Evolutionary conservation across 2,797 vertebrate genomes (phyloP).

Genomic region (Dryobates pubescens): DNA sequence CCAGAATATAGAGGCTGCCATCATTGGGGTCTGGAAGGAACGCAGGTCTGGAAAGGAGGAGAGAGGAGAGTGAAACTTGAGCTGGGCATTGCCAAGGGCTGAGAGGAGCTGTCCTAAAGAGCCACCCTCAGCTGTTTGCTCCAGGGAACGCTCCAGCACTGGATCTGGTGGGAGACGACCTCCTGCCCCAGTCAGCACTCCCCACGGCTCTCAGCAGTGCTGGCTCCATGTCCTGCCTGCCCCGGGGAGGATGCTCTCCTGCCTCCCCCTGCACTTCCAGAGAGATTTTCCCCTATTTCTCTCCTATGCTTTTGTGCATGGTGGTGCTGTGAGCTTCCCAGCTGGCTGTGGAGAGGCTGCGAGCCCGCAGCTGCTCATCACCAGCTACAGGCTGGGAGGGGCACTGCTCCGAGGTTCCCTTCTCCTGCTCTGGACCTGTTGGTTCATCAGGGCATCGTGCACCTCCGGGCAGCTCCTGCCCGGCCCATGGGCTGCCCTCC

Average conservation of each 20-base stretch:
- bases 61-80: not conserved
- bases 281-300: not conserved
- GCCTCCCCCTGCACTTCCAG: not conserved
- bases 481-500: not conserved
- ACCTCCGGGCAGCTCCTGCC: fast-evolving
- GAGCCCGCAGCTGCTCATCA: not conserved
- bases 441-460: not conserved
- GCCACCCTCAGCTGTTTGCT: not conserved
- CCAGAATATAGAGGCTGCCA: conserved; percentile 93
- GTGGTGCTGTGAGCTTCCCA: not conserved
- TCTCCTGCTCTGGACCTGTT: not conserved
- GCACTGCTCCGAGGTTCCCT: not conserved
- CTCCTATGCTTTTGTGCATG: fast-evolving
- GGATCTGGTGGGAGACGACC: not conserved
- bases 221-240: not conserved
- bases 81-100: not conserved
- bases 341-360: not conserved
- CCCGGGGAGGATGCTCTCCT: not conserved
- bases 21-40: conserved; percentile 97
- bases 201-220: fast-evolving
- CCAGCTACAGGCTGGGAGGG: not conserved
- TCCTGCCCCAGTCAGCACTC: not conserved
- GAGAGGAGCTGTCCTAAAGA: not conserved
- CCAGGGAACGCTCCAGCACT: not conserved
- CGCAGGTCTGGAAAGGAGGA: conserved; percentile 80